Evolutionary conservation across 2,888 invertebrate genomes (phyloP).

Genomic region (Merodon equestris): DNA sequence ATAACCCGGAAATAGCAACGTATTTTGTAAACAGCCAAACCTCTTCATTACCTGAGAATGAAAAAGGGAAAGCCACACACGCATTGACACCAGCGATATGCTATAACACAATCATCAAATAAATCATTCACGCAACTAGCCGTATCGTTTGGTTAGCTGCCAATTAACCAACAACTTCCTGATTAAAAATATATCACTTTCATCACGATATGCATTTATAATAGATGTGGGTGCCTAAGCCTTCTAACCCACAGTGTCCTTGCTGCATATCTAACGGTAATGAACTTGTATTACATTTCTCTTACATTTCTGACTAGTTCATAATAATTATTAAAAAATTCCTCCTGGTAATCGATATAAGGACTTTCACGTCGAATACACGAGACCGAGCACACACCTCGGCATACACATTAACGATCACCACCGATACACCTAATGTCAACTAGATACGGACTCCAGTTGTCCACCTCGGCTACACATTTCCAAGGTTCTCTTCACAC

Average conservation of each 20-base stretch:
- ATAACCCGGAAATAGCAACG: too few species aligned
- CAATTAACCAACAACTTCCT: background rate
- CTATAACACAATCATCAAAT: too few species aligned
- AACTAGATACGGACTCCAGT: conserved; percentile 12
- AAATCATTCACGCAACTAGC: too few species aligned
- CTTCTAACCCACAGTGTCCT: too few species aligned
- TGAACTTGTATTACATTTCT: conserved; percentile 59
- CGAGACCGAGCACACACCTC: conserved; percentile 39
- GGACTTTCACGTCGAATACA: conserved; percentile 49
- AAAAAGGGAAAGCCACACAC: too few species aligned
- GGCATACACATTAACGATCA: conserved; percentile 50
- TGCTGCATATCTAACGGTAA: conserved; percentile 54
- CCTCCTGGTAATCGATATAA: conserved; percentile 56
- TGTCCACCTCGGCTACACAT: background rate
- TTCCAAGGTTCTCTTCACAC: conserved; percentile 39
- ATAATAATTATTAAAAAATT: conserved; percentile 45
- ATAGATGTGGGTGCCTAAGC: too few species aligned
- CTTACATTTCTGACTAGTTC: conserved; percentile 43
- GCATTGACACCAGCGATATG: too few species aligned
- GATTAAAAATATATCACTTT: too few species aligned
- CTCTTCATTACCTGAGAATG: too few species aligned
- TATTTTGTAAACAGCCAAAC: too few species aligned
- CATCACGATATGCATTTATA: too few species aligned
- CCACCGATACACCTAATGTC: conserved; percentile 56
- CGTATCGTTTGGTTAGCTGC: too few species aligned